Conservation (phyloP, 2,888 invertebrate species). For the Drosophila ezoana region DNA sequence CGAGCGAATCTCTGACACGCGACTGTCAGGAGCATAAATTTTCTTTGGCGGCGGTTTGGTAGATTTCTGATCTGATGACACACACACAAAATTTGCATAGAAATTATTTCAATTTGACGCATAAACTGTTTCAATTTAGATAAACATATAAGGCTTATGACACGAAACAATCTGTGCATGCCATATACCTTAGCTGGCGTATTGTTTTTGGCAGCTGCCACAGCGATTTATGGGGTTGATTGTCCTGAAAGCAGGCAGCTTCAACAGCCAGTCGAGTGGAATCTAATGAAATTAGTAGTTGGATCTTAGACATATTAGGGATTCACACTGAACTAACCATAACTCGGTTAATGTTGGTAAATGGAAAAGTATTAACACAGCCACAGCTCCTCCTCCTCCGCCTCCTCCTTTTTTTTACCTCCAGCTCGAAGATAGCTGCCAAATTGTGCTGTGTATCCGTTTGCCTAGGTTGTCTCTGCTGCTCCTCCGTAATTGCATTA, state of each 20-base stretch:
- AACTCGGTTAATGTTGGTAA: slow-evolving; percentile 56
- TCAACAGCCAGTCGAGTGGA: slow-evolving; percentile 23
- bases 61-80: slow-evolving; percentile 67
- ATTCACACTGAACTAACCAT: slow-evolving; percentile 28
- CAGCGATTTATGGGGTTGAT: slow-evolving; percentile 43
- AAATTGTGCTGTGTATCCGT: slow-evolving; percentile 33
- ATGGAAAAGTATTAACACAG: slow-evolving; percentile 43
- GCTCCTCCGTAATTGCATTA: slow-evolving; percentile 69
- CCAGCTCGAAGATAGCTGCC: slow-evolving; percentile 4
- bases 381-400: neutral
- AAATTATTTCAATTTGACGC: slow-evolving; percentile 69
- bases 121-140: slow-evolving; percentile 69
- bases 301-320: slow-evolving; percentile 18
- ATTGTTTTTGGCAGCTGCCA: slow-evolving; percentile 74
- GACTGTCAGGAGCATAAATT: slow-evolving; percentile 68
- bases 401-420: neutral
- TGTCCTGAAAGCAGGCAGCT: slow-evolving; percentile 26
- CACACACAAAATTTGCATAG: slow-evolving; percentile 65
- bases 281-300: slow-evolving; percentile 37
- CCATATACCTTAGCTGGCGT: slow-evolving; percentile 17
- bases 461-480: slow-evolving; percentile 17
- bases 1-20: slow-evolving; percentile 46
- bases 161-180: slow-evolving; percentile 9
- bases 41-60: slow-evolving; percentile 11
- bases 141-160: slow-evolving; percentile 42